Base-by-base conservation (phyloP, 2,113 vertebrate species). In the Vimba vimba region DNA sequence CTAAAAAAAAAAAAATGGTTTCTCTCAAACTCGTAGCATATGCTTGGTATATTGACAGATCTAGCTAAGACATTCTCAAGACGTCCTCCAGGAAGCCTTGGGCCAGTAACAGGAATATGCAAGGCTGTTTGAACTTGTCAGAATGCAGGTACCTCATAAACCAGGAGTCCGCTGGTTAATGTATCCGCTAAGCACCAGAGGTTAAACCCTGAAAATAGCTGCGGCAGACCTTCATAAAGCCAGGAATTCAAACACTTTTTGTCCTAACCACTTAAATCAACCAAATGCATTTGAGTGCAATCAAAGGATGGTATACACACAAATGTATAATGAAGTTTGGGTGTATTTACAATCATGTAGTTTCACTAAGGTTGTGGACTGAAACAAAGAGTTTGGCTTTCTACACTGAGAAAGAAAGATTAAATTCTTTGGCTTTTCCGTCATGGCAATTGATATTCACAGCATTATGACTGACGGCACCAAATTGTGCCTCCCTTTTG, bases 71-170 rank as follows among this genome's bases (percentile, higher is more conserved):
- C 45, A 83, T 78, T 88, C 80, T 23, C 36, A 59, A 43, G 23
- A 69, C 4, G 1, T 30, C 12, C 39, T 12, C 21, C 21, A 19
- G 64, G 77, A 76, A 83, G 74, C 82, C 23, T 36, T 17, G 52
- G 19, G 57, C 80, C 73, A 80, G 79, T 30, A 87, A 23, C 33
- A 55, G 30, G 55, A 60, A 81, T 52, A 74, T 71, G 73, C 75
- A 84, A 83, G 74, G 81, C 33, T 86, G 76, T 88, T 79, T 57
- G 66, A 76, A 86, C 85, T 84, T 86, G 87, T 86, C 57, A 83
- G 57, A 64, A 74, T 8, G 39, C 68, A 81, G 50, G 27, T 71
- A 73, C 4, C n/a, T 71, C 55, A 71, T 27, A 55, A 60, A 87
- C 12, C 15, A 23, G 36, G 74, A 52, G 62, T 79, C 43, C 43